Evolutionary conservation across 2,888 invertebrate species (phyloP), one percentile per base, ranked within the genome.

Genomic region (Thysanoteuthis rhombus): DNA sequence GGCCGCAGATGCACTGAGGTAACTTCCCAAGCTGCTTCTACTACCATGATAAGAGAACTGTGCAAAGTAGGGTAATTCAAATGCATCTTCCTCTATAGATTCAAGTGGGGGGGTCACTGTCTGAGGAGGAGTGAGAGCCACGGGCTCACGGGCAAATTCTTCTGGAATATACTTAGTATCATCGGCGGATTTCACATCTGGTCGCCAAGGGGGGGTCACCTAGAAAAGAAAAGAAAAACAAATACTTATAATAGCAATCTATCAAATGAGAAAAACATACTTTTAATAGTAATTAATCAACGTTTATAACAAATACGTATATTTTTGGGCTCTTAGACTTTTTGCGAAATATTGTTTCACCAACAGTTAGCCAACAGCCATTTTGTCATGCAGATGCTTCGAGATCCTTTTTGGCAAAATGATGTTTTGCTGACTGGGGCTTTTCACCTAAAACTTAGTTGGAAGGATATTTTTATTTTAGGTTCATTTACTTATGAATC

Each of bases 71-170:
- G 98, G 98, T 95, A 97, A 97, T 94, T 98, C 98, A 45, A 92
- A 92, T 93, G 97, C 97, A 95, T 98, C 98, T 96, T 98, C 98
- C n/a, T 97, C 97, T 89, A 96, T 96, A 47, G 96, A 94, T 92
- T 95, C 95, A 25, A 96, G 93, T 28, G 94, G 94, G n/a, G 94
- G 94, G 45, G 94, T 95, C 93, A 94, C 94, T 92, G 93, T 93
- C 93, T 92, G 94, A 42, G 99, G 99, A 94, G 99, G 99, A 94
- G 99, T 99, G 95, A 99, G 97, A 97, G 99, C 98, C 32, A 99
- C 99, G 96, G 99, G 98, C 97, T 99, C 99, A 94, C 95, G 95
- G 91, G 96, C 96, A 95, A 97, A 97, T 95, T 97, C 97, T 58
- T 97, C 97, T 10, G 97, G 96, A 94, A 97, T 97, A 95, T 97